These are phyloP conservation scores for Damaliscus lunatus DNA, from an alignment of 2,113 vertebrate genomes.

Conservation along the genomic window DNA sequence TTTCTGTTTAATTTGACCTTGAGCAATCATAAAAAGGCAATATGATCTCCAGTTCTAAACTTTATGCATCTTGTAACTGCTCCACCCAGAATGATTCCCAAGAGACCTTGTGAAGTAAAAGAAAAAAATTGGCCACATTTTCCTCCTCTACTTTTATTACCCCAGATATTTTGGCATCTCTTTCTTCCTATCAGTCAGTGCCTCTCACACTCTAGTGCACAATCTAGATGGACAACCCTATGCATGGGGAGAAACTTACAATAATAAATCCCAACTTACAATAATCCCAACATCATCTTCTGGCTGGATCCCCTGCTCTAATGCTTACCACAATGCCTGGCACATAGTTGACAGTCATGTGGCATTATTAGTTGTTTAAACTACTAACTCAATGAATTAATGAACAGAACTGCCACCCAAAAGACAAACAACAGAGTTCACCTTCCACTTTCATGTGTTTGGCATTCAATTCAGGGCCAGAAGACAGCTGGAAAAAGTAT, in stretches of 20 bases:
- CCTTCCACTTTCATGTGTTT: constrained; percentile 26
- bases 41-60: constrained; percentile 17
- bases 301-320: neutral
- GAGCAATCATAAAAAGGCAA: neutral
- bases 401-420: neutral
- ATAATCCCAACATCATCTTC: neutral
- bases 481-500: neutral
- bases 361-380: neutral
- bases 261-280: neutral
- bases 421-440: neutral
- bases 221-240: neutral
- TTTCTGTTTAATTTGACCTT: constrained; percentile 45
- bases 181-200: neutral
- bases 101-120: neutral
- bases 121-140: neutral
- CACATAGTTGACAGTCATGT: neutral
- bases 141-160: neutral
- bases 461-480: neutral
- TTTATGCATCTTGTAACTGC: neutral
- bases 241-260: neutral
- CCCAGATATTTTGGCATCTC: neutral
- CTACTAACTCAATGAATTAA: neutral
- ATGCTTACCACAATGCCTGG: neutral
- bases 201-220: neutral
- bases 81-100: neutral